A percentile compares a stretch with the other conserved stretches of the same genome.
phyloP scores from a whole-genome alignment of 2,888 invertebrate genomes.

The Lasioglossum oenotherae region DNA sequence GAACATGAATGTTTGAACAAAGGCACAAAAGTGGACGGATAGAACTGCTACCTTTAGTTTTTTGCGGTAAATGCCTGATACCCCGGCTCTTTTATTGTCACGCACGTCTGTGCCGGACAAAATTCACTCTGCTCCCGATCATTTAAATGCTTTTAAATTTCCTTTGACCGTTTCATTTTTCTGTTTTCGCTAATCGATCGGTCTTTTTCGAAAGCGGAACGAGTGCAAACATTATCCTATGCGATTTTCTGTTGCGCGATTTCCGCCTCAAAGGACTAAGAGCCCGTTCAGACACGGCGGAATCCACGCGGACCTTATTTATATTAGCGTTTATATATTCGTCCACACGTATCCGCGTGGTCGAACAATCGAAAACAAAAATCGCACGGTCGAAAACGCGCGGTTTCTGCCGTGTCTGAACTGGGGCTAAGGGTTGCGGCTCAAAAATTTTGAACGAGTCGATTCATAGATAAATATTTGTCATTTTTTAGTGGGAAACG shows the following conservation, averaged over 20 bases:
- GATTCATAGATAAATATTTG: neutral
- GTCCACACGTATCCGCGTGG: no score
- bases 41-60: neutral
- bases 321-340: no score
- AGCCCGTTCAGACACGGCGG: no score
- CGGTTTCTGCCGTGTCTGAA: no score
- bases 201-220: neutral
- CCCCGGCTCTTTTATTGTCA: neutral
- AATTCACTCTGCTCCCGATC: neutral
- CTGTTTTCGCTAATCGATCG: neutral
- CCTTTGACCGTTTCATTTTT: neutral
- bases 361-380: no score
- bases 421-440: no score
- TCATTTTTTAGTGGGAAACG: neutral
- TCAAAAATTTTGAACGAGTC: no score
- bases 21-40: slow-evolving; percentile 5
- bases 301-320: no score
- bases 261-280: rapidly evolving
- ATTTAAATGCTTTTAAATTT: neutral
- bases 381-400: no score
- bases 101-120: neutral
- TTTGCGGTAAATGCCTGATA: neutral
- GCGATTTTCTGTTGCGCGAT: neutral
- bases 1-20: slow-evolving; percentile 11
- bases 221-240: neutral